Percentiles rank a stretch among this genome's conserved stretches.
phyloP scores from a whole-genome alignment of 2,888 invertebrate genomes.

The Meliscaeva auricollis region DNA sequence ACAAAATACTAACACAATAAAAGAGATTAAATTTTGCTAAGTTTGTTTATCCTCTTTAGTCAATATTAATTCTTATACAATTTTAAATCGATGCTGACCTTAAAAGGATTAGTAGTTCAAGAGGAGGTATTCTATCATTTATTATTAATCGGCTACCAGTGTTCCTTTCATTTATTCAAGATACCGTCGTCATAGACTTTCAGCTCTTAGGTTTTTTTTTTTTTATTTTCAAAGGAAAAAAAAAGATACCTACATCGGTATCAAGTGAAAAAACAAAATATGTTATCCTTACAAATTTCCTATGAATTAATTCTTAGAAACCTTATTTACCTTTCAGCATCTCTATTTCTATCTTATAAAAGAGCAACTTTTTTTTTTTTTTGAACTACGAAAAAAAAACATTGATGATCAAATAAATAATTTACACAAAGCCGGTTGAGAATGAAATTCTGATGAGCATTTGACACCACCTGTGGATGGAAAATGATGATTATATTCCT shows the following conservation, averaged over 20 bases:
- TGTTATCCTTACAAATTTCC: not conserved
- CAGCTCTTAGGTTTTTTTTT: not conserved
- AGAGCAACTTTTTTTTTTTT: not conserved
- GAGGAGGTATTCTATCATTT: not conserved
- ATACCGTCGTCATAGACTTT: not conserved
- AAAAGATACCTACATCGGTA: not conserved
- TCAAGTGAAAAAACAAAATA: not conserved
- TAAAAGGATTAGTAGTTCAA: not conserved
- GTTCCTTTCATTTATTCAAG: not conserved
- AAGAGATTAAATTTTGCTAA: too few relatives aligned
- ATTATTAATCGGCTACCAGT: not conserved
- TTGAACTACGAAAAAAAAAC: too few relatives aligned
- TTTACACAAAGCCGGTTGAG: constrained; percentile 3
- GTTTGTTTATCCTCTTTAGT: not conserved
- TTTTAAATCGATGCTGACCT: not conserved
- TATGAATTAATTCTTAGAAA: constrained; percentile 6
- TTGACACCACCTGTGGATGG: constrained; percentile 38
- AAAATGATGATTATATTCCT: not conserved
- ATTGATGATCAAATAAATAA: constrained; percentile 25
- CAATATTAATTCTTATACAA: not conserved
- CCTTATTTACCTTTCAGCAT: not conserved
- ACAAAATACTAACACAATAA: too few relatives aligned
- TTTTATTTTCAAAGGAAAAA: not conserved
- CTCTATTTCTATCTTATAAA: not conserved
- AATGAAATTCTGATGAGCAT: constrained; percentile 11